These are phyloP conservation scores for Erythrolamprus reginae DNA, from an alignment of 2,113 vertebrate genomes.

Conservation along the genomic window DNA sequence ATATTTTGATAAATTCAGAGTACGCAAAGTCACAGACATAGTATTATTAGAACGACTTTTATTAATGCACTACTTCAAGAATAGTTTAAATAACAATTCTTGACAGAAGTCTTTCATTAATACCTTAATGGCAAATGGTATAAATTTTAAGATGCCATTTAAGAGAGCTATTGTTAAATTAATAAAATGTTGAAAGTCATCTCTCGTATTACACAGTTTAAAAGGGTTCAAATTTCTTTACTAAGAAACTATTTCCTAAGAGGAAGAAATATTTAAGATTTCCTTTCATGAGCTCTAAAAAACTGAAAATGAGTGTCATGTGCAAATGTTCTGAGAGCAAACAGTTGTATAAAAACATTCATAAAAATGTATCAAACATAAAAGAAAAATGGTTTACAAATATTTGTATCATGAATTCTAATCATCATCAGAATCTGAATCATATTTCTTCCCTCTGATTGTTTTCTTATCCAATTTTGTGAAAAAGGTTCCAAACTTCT, in stretches of 20 bases:
- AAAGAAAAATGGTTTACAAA: constrained; percentile 63
- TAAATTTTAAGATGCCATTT: constrained; percentile 32
- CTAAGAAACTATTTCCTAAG: constrained; percentile 45
- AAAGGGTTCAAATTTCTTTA: constrained; percentile 42
- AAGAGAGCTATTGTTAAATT: constrained; percentile 19
- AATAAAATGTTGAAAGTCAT: constrained; percentile 30
- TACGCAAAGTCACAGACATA: constrained; percentile 37
- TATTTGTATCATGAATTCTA: constrained; percentile 62
- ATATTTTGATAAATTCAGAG: constrained; percentile 37
- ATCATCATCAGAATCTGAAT: constrained; percentile 93
- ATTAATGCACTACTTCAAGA: constrained; percentile 36
- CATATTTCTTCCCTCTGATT: constrained; percentile 86
- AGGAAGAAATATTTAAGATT: constrained; percentile 49
- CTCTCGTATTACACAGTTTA: constrained; percentile 13
- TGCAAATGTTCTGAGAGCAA: constrained; percentile 60
- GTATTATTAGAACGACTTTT: constrained; percentile 38
- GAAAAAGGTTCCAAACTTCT: constrained; percentile 82
- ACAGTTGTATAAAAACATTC: constrained; percentile 62
- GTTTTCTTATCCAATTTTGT: constrained; percentile 94
- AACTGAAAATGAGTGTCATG: constrained; percentile 59
- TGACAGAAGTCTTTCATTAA: constrained; percentile 30
- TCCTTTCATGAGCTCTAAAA: constrained; percentile 60
- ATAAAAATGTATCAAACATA: constrained; percentile 65
- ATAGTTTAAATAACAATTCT: constrained; percentile 20
- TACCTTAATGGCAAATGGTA: constrained; percentile 16